Evolutionary conservation across 2,797 vertebrate genomes (phyloP), one percentile per base, ranked within the genome.

Genomic region (Coregonus ussuriensis): DNA sequence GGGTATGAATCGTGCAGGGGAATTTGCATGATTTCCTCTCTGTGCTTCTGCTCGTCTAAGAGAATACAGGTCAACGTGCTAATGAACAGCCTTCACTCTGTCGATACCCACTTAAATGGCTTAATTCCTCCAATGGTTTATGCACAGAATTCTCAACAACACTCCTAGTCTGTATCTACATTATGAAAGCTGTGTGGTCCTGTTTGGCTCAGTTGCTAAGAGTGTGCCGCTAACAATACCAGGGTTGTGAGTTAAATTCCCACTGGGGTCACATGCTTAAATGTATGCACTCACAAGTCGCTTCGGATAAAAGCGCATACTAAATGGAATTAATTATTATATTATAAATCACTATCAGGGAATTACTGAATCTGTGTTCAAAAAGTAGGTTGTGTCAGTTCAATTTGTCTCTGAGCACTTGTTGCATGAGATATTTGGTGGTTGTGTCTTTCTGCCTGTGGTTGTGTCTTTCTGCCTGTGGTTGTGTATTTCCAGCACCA

Each of bases 121-220:
- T 18, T 56, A 21, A 29, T 16, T 25, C 59, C 59, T 47, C 59
- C 14, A 41, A 33, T 63, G 56, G n/a, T 37, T 31, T 63, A 31
- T 7, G 52, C 71, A 72, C 37, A 71, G 31, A 52, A 33, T 33
- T 16, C 14, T 69, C 67, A 69, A 69, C 16, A 41, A n/a, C 67
- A 72, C 25, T 16, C 21, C 15, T 31, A 9, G 53, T 70, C 66
- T 18, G 66, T n/a, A 70, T 47, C 35, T 70, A 18, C 18, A 70
- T 63, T 13, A 47, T 7, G 15, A 35, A 18, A 31, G 14, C 29
- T 67, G 13, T 35, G 65, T 67, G 31, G 4, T 67, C 15, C 21
- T 14, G 11, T 29, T 31, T 29, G 21, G 7, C 65, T 31, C 65
- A 25, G 21, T 11, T 63, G 59, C n/a, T 62, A 62, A 62, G 3